Evolutionary conservation across 2,113 vertebrate genomes (phyloP).

Genomic region (Symphodus melops): DNA sequence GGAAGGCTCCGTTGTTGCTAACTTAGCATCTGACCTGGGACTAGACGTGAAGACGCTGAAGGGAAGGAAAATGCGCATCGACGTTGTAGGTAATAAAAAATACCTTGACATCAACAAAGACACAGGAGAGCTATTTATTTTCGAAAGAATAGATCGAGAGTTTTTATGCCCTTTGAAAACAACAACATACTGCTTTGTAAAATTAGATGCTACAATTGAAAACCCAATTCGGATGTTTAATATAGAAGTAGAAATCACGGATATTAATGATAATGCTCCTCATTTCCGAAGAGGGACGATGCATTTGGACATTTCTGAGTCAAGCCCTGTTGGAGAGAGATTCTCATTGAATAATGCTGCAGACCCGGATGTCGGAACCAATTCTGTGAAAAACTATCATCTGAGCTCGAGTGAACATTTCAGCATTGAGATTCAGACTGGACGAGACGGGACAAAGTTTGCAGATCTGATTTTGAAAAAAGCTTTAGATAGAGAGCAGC

Average conservation of each 20-base stretch:
- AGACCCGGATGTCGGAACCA: constrained; percentile 75
- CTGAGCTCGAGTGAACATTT: constrained; percentile 74
- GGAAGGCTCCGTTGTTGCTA: constrained; percentile 85
- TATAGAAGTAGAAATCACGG: constrained; percentile 75
- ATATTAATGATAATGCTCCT: constrained; percentile 79
- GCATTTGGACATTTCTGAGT: constrained; percentile 78
- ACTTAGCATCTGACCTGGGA: constrained; percentile 85
- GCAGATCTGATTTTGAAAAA: constrained; percentile 72
- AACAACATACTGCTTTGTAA: constrained; percentile 54
- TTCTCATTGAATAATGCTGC: constrained; percentile 78
- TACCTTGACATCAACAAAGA: constrained; percentile 84
- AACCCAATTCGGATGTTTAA: constrained; percentile 83
- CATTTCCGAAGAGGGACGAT: constrained; percentile 81
- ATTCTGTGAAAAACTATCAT: constrained; percentile 75
- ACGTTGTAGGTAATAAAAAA: constrained; percentile 72
- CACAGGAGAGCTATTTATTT: constrained; percentile 74
- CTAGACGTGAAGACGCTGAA: constrained; percentile 75
- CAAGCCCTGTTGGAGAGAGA: constrained; percentile 64
- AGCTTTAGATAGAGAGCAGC: constrained; percentile 70
- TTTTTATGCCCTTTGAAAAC: constrained; percentile 24
- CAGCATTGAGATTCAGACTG: constrained; percentile 70
- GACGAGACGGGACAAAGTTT: constrained; percentile 76
- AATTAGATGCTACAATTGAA: constrained; percentile 83
- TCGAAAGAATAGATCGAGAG: constrained; percentile 75
- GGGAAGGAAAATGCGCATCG: constrained; percentile 75